Base-by-base conservation (phyloP, 2,113 vertebrate species). In the Myotis yumanensis region DNA sequence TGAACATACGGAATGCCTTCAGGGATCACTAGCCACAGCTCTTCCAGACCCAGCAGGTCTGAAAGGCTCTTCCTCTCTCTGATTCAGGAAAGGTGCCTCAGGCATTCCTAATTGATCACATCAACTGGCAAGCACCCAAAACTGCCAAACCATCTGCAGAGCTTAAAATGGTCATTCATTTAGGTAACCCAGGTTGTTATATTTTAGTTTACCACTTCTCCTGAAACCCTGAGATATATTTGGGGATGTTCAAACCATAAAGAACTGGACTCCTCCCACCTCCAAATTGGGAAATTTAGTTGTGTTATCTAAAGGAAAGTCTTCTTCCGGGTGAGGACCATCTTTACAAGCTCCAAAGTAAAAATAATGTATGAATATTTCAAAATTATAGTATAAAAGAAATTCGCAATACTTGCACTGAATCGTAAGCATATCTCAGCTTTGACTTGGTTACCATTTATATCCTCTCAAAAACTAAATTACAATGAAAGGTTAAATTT, bases 401-500 rank as follows among this genome's bases (percentile, higher is more conserved):
- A 91, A 87, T 40, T 40, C 3, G 25, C 57, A 80, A 43, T 37
- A 40, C 22, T 52, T 83, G 57, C 12, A 52, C n/a, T 90, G 66
- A 95, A 76, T 92, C 28, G 17, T 59, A 77, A 89, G 23, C 4
- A 4, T n/a, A n/a, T 46, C n/a, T 88, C 40, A 91, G 46, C 68
- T 92, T 92, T 93, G 46, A 77, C 11, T 82, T 40, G 32, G 37
- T 91, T 93, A 77, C 52, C 51, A 90, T 30, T 86, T 85, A 62
- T 6, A 82, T 91, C 30, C 32, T 93, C 37, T 83, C 20, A 79
- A 59, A 59, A 96, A 76, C 7, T 83, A 81, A 90, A 87, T 69
- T 43, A 90, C 80, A 93, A 94, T 17, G 18, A 89, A 95, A 96
- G 37, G 4, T 62, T 96, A 87, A 93, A 76, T 87, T 17, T 85